phyloP scores from a whole-genome alignment of 2,113 vertebrate species.

The Laticauda laticaudata region DNA sequence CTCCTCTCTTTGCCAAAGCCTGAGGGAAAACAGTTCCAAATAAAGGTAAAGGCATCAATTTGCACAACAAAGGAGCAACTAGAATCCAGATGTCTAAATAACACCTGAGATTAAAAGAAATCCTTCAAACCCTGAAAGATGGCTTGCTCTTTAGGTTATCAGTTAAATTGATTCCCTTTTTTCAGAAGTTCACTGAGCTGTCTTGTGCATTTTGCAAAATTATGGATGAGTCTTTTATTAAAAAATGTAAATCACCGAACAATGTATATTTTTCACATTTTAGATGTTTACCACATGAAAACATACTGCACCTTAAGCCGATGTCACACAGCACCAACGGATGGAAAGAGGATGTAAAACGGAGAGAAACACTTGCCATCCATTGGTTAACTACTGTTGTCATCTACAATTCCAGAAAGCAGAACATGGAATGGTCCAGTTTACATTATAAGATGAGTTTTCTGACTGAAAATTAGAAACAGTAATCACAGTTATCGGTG shows the following conservation, averaged over 20 bases:
- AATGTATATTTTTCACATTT: not conserved
- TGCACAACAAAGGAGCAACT: not conserved
- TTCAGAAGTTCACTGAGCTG: not conserved
- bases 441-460: too few relatives aligned
- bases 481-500: too few relatives aligned
- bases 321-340: too few relatives aligned
- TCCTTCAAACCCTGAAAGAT: not conserved
- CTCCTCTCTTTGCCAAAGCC: not conserved
- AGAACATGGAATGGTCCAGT: too few relatives aligned
- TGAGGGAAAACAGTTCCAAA: not conserved
- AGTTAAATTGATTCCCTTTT: not conserved
- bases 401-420: too few relatives aligned
- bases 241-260: not conserved
- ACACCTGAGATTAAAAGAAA: not conserved
- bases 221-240: not conserved
- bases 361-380: too few relatives aligned
- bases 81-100: not conserved
- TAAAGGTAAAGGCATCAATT: not conserved
- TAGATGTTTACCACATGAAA: not conserved
- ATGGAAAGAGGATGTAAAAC: too few relatives aligned
- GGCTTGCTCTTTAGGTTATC: not conserved
- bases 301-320: not conserved
- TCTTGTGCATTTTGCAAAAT: not conserved
- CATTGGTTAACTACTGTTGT: too few relatives aligned
- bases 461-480: too few relatives aligned